phyloP scores from a whole-genome alignment of 2,797 vertebrate genomes.

The Rhinoraja longicauda region DNA sequence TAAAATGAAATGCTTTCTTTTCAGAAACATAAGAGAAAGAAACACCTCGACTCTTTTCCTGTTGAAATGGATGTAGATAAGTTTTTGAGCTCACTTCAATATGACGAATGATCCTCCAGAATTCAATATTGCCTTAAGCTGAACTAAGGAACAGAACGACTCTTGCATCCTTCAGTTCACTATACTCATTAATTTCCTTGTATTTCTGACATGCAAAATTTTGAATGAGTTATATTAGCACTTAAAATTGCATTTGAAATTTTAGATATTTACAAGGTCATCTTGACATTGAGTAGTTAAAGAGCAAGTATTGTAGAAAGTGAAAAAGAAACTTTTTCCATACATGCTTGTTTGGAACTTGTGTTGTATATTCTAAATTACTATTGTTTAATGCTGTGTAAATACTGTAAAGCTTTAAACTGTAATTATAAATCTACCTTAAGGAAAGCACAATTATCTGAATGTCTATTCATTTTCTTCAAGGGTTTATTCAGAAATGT shows the following conservation, averaged over 20 bases:
- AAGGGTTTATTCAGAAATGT: neutral
- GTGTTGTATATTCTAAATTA: constrained; percentile 6
- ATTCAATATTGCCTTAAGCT: neutral
- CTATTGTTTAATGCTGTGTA: constrained; percentile 20
- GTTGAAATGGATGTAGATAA: constrained; percentile 95
- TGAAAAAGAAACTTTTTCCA: neutral
- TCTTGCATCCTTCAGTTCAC: neutral
- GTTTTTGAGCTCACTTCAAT: constrained; percentile 93
- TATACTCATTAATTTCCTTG: neutral
- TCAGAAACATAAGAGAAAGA: constrained; percentile 75
- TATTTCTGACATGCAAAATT: constrained; percentile 1
- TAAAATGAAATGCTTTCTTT: constrained; percentile 43
- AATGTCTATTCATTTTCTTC: neutral
- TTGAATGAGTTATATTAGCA: constrained; percentile 15
- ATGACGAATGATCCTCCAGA: constrained; percentile 75
- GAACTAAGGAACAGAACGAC: neutral
- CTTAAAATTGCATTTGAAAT: constrained; percentile 21
- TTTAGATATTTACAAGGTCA: neutral
- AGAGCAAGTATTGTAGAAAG: constrained; percentile 14
- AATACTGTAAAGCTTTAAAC: constrained; percentile 30
- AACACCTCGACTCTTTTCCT: constrained; percentile 80
- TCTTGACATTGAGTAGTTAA: neutral
- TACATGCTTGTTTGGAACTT: constrained; percentile 12
- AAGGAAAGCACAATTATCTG: neutral
- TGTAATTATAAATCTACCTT: constrained; percentile 4